Percentiles rank a stretch among this genome's conserved stretches.
phyloP scores from a whole-genome alignment of 2,113 vertebrate genomes.

The Tachycineta bicolor region DNA sequence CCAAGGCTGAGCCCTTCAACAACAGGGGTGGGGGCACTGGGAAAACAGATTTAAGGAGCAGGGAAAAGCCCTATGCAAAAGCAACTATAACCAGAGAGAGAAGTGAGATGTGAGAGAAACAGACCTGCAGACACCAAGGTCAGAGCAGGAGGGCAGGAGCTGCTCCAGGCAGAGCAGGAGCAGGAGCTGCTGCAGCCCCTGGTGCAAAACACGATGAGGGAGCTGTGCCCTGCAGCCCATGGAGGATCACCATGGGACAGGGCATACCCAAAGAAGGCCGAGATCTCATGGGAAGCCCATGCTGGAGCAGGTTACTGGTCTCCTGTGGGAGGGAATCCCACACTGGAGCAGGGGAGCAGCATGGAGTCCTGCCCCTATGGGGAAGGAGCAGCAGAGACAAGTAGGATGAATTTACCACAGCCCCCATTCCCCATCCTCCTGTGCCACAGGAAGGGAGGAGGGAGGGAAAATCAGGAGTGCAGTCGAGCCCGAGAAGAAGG shows the following conservation, averaged over 20 bases:
- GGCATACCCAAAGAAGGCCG: background rate
- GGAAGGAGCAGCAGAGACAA: background rate
- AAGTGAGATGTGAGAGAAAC: background rate
- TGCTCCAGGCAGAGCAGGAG: background rate
- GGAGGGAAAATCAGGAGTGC: background rate
- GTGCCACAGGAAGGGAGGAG: too few species aligned
- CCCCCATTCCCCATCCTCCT: background rate
- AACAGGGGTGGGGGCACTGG: background rate
- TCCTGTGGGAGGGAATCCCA: background rate
- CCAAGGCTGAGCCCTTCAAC: background rate
- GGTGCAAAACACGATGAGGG: background rate
- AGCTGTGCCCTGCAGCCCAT: background rate
- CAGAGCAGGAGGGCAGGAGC: background rate
- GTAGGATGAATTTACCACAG: background rate
- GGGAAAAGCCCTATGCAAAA: background rate
- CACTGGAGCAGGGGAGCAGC: background rate
- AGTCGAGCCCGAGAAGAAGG: background rate
- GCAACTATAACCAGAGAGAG: background rate
- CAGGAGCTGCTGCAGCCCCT: background rate
- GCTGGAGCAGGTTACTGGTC: background rate
- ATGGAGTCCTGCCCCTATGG: background rate
- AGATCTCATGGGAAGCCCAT: background rate
- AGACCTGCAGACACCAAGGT: background rate
- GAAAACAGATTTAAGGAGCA: background rate
- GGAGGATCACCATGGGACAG: background rate